Evolutionary conservation across 1,140 invertebrate genomes (phyloP), one percentile per base, ranked within the genome.

Genomic region (Drosophila pandora): DNA sequence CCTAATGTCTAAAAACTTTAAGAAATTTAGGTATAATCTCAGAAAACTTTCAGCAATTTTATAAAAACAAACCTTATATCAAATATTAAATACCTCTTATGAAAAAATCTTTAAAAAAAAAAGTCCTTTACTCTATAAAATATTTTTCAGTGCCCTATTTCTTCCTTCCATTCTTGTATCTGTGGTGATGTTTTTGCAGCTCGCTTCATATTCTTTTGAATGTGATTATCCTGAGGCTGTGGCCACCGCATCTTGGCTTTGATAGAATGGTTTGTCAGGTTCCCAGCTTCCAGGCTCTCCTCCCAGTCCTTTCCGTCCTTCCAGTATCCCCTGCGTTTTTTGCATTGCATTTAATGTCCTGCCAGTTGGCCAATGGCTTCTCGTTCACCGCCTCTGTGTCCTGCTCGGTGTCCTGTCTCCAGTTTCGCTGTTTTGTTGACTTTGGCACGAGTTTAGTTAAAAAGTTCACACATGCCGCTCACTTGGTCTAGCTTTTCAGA

Each of bases 371-470:
- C 73, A 81, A 76, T 70, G 79, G 73, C 63, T 69, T 56, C 53
- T 57, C 60, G 56, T 76, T 37, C 55, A 41, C 39, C 8, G 58
- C 21, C 41, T 34, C 39, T 39, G 41, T 53, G 13, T 53, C 12
- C 58, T 43, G 41, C 52, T 37, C 56, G 13, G 10, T 32, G 39
- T 47, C 23, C 32, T 37, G 60, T 67, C 54, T 57, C 48, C 41
- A 74, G 49, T 64, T 78, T 49, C 59, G 83, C 82, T 81, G 82
- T 87, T 85, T 77, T 87, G 83, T 87, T 87, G 83, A 87, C 83
- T 87, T 87, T 87, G 83, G 83, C 83, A 72, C 83, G 83, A 83
- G 83, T 87, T 88, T 87, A 79, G 79, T 83, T 87, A 87, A 88
- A 87, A 87, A 87, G 83, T 87, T 87, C 83, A 87, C 83, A 87